phyloP scores from a whole-genome alignment of 2,797 vertebrate genomes.

The Diceros bicornis region DNA sequence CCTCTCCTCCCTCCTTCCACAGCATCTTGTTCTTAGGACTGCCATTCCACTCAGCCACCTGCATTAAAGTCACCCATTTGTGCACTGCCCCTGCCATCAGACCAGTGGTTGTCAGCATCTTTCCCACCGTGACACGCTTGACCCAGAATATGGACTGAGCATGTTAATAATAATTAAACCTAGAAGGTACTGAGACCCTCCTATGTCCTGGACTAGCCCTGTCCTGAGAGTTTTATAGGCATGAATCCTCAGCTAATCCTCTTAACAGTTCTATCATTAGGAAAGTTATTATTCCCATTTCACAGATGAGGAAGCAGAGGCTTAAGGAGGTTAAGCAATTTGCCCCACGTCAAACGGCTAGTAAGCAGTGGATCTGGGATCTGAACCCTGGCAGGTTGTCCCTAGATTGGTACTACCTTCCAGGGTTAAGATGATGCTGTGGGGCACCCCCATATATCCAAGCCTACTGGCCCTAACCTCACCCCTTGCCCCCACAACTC shows the following conservation, averaged over 20 bases:
- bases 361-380: neutral
- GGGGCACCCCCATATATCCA: neutral
- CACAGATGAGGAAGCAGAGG: neutral
- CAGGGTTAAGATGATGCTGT: neutral
- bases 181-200: neutral
- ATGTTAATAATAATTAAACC: neutral
- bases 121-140: neutral
- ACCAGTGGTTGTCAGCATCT: neutral
- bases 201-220: neutral
- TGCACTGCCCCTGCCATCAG: no score
- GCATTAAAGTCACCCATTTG: neutral
- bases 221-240: neutral
- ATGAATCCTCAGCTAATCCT: no score
- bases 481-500: neutral
- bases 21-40: neutral
- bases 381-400: neutral
- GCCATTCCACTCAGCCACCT: neutral
- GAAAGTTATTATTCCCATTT: neutral
- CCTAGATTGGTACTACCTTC: neutral
- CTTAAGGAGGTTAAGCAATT: neutral
- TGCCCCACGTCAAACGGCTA: neutral
- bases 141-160: neutral
- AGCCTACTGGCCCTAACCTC: neutral
- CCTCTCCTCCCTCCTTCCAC: accelerated
- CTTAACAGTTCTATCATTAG: neutral